Conservation (phyloP, 2,888 invertebrate genomes). For the Beris chalybata region DNA sequence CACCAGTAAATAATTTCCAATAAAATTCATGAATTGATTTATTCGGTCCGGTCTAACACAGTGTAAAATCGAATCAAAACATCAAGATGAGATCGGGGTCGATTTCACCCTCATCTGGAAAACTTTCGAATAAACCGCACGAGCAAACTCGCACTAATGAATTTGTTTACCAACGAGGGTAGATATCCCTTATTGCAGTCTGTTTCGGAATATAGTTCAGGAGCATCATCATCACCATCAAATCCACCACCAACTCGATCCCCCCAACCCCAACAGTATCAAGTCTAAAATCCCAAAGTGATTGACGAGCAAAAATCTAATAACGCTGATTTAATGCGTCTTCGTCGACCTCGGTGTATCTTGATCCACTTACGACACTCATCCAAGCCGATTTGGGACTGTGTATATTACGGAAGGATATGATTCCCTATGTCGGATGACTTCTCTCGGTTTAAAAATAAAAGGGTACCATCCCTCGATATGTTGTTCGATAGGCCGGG, state of each 20-base stretch:
- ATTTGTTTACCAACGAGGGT: constrained; percentile 23
- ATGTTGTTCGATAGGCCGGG: too few relatives aligned
- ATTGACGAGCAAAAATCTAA: constrained; percentile 31
- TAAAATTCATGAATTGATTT: constrained; percentile 8
- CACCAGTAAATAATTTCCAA: not conserved
- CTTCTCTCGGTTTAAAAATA: too few relatives aligned
- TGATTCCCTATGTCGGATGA: too few relatives aligned
- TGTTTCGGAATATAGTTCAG: not conserved
- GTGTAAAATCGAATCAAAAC: constrained; percentile 22
- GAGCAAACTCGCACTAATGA: constrained; percentile 27
- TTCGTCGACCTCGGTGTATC: too few relatives aligned
- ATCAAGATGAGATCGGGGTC: not conserved
- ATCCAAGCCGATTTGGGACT: too few relatives aligned
- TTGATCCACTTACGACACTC: too few relatives aligned
- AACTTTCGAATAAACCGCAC: constrained; percentile 20
- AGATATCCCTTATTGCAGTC: constrained; percentile 3
- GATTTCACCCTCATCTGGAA: constrained; percentile 24
- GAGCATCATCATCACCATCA: constrained; percentile 6
- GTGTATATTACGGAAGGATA: too few relatives aligned
- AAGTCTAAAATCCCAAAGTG: constrained; percentile 25
- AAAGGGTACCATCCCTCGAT: too few relatives aligned
- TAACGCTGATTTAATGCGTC: constrained; percentile 26
- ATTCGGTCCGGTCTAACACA: not conserved
- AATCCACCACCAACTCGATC: not conserved
- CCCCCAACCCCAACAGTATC: constrained; percentile 19